phyloP scores from a whole-genome alignment of 2,797 vertebrate species.

The Enteromius viviparus region DNA sequence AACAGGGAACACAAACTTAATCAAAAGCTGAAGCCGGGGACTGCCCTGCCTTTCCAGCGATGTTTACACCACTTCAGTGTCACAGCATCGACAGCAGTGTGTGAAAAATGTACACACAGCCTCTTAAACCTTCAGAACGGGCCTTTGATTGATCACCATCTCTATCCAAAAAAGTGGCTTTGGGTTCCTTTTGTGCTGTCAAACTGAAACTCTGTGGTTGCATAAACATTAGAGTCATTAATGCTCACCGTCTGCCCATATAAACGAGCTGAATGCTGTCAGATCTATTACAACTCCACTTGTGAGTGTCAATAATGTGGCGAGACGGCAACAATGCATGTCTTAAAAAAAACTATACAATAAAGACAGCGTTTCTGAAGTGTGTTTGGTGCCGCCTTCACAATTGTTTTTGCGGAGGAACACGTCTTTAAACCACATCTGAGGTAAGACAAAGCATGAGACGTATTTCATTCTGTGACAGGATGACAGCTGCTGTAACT shows the following conservation, averaged over 20 bases:
- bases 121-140: neutral
- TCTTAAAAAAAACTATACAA: neutral
- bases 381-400: neutral
- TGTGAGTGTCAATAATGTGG: neutral
- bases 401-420: neutral
- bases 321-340: neutral
- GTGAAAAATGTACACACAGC: neutral
- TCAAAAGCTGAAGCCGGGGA: neutral
- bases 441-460: constrained; percentile 12
- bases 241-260: neutral
- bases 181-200: neutral
- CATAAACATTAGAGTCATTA: neutral
- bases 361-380: neutral
- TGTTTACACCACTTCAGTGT: neutral
- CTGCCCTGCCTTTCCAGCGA: neutral
- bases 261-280: neutral
- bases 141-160: neutral
- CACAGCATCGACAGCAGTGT: neutral
- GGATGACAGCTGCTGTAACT: constrained; percentile 33
- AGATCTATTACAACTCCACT: neutral
- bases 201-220: neutral
- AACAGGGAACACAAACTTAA: neutral
- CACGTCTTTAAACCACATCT: neutral
- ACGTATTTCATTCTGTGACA: constrained; percentile 13
- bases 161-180: neutral